Conservation (phyloP, 2,113 vertebrate genomes). For the Alethe castanea region DNA sequence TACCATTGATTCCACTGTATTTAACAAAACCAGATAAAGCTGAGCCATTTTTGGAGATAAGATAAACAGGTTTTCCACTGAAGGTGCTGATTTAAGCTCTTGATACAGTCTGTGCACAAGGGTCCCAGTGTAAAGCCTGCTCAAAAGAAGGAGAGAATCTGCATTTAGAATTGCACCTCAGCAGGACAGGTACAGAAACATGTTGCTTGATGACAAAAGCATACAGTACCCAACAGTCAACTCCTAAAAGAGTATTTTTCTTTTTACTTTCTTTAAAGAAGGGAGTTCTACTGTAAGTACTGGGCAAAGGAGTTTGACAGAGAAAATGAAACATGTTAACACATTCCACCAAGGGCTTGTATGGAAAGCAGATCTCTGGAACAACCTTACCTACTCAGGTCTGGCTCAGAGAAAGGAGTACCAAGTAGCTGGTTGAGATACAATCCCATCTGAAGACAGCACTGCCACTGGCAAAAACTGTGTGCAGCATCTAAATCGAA, state of each 20-base stretch:
- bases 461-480: constrained; percentile 91
- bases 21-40: constrained; percentile 73
- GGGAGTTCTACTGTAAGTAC: neutral
- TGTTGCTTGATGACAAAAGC: neutral
- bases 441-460: constrained; percentile 84
- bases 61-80: constrained; percentile 73
- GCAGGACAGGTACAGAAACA: neutral
- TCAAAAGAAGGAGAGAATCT: neutral
- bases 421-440: constrained; percentile 88
- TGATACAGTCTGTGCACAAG: constrained; percentile 80
- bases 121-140: constrained; percentile 87
- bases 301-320: neutral
- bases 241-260: neutral
- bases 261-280: neutral
- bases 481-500: constrained; percentile 81
- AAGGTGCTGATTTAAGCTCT: constrained; percentile 64
- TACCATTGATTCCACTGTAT: constrained; percentile 10
- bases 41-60: constrained; percentile 65
- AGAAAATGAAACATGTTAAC: neutral
- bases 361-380: neutral
- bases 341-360: neutral
- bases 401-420: constrained; percentile 79
- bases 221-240: neutral
- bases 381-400: constrained; percentile 78
- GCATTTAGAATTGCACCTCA: neutral